A percentile compares a stretch with the other conserved stretches of the same genome.
Evolutionary conservation across 2,113 vertebrate genomes (phyloP).

Genomic region (Chlamydotis undulata): DNA sequence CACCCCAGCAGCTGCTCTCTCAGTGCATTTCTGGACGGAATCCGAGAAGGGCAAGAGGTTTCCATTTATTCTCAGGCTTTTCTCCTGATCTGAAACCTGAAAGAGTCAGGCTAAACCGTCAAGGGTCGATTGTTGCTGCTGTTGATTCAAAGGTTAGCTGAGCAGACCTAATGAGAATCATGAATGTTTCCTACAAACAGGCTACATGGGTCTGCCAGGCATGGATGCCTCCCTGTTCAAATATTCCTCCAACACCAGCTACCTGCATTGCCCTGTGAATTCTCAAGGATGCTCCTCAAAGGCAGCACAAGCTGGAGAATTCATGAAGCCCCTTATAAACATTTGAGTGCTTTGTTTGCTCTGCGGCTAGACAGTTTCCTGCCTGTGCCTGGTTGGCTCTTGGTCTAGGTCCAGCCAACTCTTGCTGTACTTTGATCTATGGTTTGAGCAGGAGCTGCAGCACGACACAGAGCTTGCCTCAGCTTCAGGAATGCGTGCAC

Average conservation of each 20-base stretch:
- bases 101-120: background rate
- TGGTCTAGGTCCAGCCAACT: background rate
- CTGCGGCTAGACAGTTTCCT: background rate
- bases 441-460: background rate
- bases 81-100: background rate
- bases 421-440: background rate
- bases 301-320: background rate
- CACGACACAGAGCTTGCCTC: background rate
- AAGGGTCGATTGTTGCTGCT: background rate
- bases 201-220: background rate
- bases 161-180: background rate
- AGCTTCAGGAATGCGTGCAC: accelerated
- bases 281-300: background rate
- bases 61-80: background rate
- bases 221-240: background rate
- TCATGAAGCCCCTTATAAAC: background rate
- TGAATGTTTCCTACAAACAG: background rate
- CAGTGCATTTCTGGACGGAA: background rate
- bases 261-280: background rate
- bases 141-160: background rate
- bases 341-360: background rate
- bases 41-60: background rate
- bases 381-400: background rate
- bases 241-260: background rate
- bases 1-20: accelerated